Evolutionary conservation across 2,888 invertebrate genomes (phyloP).

Genomic region (Odontocerum albicorne): DNA sequence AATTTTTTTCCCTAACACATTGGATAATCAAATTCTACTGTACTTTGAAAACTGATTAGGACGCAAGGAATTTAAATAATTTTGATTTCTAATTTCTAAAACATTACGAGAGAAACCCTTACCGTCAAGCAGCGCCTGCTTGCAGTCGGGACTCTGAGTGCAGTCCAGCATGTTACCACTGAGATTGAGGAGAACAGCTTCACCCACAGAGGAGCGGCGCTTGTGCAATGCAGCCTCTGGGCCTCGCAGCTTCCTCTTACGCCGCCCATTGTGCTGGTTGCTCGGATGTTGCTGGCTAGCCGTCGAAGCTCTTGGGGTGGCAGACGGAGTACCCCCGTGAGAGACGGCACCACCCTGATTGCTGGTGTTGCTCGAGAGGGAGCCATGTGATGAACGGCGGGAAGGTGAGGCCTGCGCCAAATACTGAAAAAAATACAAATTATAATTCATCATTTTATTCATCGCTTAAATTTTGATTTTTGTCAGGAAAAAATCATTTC

Average conservation of each 20-base stretch:
- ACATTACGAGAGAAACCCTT: too few species aligned
- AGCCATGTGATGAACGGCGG: conserved; percentile 54
- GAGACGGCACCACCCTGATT: conserved; percentile 34
- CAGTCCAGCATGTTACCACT: conserved; percentile 89
- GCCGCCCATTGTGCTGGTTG: conserved; percentile 52
- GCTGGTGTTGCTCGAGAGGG: conserved; percentile 40
- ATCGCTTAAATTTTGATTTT: too few species aligned
- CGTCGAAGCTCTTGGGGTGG: conserved; percentile 34
- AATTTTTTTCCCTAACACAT: too few species aligned
- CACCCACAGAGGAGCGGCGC: conserved; percentile 83
- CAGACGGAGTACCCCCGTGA: conserved; percentile 35
- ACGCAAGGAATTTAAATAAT: too few species aligned
- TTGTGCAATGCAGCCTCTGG: conserved; percentile 67
- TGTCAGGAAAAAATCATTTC: too few species aligned
- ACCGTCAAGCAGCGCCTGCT: conserved; percentile 57
- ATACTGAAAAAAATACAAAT: conserved; percentile 44
- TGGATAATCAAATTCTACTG: too few species aligned
- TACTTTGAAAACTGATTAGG: too few species aligned
- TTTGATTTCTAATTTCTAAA: too few species aligned
- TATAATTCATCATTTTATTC: too few species aligned
- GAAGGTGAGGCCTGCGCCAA: conserved; percentile 46
- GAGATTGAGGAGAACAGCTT: conserved; percentile 80
- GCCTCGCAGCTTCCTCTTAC: conserved; percentile 78
- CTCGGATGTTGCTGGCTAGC: conserved; percentile 43
- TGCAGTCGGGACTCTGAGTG: conserved; percentile 79